Evolutionary conservation across 2,113 vertebrate genomes (phyloP), one percentile per base, ranked within the genome.

Genomic region (Saimiri boliviensis): DNA sequence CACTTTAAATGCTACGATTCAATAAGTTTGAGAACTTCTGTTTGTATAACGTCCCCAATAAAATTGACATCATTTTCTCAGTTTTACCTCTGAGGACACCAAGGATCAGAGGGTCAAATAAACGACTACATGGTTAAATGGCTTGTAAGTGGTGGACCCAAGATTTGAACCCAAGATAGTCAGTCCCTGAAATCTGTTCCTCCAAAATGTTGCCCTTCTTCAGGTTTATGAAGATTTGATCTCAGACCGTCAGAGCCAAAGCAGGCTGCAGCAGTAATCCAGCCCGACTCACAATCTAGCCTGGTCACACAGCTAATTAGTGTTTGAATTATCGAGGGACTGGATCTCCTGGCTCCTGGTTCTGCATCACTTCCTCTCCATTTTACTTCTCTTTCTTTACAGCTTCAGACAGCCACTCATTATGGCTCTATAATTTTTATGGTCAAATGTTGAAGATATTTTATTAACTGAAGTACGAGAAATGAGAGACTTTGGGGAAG

Each of bases 381-480:
- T 49, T 37, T 8, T 66, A 11, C 27, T 60, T 56, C 32, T 84
- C 8, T 89, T 45, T 49, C 81, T 70, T 7, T 10, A 7, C 4
- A 13, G 40, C 37, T 91, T 86, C 32, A 47, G 19, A 47, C 52
- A 91, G 5, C 47, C 73, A 89, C 86, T n/a, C 70, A 47, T 60
- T 42, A 16, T 25, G 35, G 76, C 56, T 17, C 49, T 70, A 20
- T 25, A 32, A 21, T 86, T 27, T 86, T 84, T 40, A n/a, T n/a
- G 19, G 37, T 45, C 10, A 70, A 47, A 37, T 58, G 16, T 37
- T n/a, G 37, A 93, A 84, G 21, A 60, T 70, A 21, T 35, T 91
- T 92, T 40, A 66, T 80, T 88, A 68, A 68, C 54, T 83, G 73
- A 93, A 92, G 40, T 42, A n/a, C 19, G 63, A 96, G 73, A 86